These are phyloP conservation scores for Drosophila seguyi DNA, from an alignment of 1,140 invertebrate genomes.

Conservation along the genomic window DNA sequence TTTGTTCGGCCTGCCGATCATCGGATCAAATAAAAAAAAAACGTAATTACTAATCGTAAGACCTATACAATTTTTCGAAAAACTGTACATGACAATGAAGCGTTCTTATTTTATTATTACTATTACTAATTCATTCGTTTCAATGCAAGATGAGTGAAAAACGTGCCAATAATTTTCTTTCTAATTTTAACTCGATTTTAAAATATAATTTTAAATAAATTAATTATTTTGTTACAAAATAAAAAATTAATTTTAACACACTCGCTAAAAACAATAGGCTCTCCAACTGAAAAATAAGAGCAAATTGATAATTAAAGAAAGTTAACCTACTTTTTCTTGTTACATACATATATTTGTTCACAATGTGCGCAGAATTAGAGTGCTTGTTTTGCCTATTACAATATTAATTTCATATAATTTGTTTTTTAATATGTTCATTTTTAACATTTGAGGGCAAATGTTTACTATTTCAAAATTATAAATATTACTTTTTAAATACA, in stretches of 20 bases:
- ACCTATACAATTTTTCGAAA: neutral
- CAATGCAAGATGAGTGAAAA: constrained; percentile 1
- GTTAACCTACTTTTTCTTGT: neutral
- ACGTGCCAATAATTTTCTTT: constrained; percentile 15
- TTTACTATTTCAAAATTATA: constrained; percentile 8
- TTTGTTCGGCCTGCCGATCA: constrained; percentile 43
- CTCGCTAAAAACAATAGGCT: neutral
- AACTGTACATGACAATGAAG: neutral
- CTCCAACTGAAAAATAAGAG: neutral
- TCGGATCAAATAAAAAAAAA: constrained; percentile 2
- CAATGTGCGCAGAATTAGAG: neutral
- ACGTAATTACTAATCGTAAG: constrained; percentile 4
- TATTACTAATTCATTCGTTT: constrained; percentile 1
- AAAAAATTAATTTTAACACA: neutral
- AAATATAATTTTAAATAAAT: neutral
- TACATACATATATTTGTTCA: neutral
- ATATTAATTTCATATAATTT: neutral
- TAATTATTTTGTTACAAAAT: neutral
- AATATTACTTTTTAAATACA: constrained; percentile 1
- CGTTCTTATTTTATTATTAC: constrained; percentile 1
- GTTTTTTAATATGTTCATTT: neutral
- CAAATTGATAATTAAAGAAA: neutral
- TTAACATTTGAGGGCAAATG: too few relatives aligned
- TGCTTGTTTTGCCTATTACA: neutral
- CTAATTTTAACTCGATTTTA: neutral